phyloP scores from a whole-genome alignment of 1,140 invertebrate genomes.

The Copidosoma floridanum region DNA sequence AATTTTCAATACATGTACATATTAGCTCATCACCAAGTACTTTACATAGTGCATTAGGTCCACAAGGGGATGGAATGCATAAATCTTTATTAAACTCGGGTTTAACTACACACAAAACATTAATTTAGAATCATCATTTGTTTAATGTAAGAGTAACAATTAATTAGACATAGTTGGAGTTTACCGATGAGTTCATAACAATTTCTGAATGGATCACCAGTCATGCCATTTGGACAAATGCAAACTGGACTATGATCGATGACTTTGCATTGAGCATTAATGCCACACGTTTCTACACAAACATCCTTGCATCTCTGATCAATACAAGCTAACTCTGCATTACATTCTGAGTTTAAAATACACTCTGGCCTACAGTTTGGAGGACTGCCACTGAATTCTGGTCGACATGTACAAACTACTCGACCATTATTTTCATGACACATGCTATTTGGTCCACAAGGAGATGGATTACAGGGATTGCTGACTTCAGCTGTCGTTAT shows the following conservation, averaged over 20 bases:
- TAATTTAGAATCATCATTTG: slow-evolving; percentile 7
- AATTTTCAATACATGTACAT: slow-evolving; percentile 60
- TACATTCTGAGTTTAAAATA: slow-evolving; percentile 58
- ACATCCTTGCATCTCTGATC: slow-evolving; percentile 58
- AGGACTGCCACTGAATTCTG: slow-evolving; percentile 65
- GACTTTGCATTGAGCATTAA: slow-evolving; percentile 57
- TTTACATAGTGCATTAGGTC: slow-evolving; percentile 60
- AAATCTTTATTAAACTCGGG: slow-evolving; percentile 35
- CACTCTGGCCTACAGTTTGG: slow-evolving; percentile 70
- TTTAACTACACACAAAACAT: slow-evolving; percentile 12
- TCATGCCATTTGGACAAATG: slow-evolving; percentile 50
- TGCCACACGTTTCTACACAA: slow-evolving; percentile 60
- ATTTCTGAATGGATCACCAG: slow-evolving; percentile 60
- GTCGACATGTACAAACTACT: slow-evolving; percentile 64
- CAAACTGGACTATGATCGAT: slow-evolving; percentile 59
- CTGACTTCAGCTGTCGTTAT: slow-evolving; percentile 41
- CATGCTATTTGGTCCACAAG: slow-evolving; percentile 68
- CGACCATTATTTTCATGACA: slow-evolving; percentile 62
- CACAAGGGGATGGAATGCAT: slow-evolving; percentile 61
- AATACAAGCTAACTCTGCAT: slow-evolving; percentile 51
- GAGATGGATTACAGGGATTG: slow-evolving; percentile 66
- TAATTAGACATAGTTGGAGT: too few relatives aligned
- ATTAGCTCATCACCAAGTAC: slow-evolving; percentile 54
- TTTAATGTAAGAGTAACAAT: too few relatives aligned
- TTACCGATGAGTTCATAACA: too few relatives aligned